phyloP scores from a whole-genome alignment of 1,140 invertebrate species.

The Rhyzopertha dominica region DNA sequence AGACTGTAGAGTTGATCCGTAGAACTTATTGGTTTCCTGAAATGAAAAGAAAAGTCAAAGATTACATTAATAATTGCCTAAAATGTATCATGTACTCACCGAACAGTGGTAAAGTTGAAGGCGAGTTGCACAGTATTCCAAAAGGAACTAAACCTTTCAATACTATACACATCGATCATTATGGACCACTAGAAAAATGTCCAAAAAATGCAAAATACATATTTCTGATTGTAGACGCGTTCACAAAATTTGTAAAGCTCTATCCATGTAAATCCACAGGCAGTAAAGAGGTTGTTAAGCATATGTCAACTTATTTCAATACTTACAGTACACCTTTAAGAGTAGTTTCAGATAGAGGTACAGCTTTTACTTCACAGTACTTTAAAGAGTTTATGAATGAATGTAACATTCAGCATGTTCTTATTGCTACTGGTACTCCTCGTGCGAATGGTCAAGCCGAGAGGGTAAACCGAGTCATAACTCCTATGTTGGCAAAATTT shows the following conservation, averaged over 20 bases:
- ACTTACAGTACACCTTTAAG: slow-evolving; percentile 17
- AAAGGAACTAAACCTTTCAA: slow-evolving; percentile 33
- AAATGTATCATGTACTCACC: slow-evolving; percentile 32
- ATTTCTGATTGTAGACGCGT: slow-evolving; percentile 29
- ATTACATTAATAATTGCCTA: slow-evolving; percentile 29
- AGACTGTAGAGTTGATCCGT: slow-evolving; percentile 22
- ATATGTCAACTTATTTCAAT: slow-evolving; percentile 18
- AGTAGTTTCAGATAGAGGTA: slow-evolving; percentile 23
- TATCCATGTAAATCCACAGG: slow-evolving; percentile 17
- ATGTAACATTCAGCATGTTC: slow-evolving; percentile 17
- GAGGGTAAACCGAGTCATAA: slow-evolving; percentile 24
- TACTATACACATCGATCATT: slow-evolving; percentile 36
- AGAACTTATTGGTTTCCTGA: slow-evolving; percentile 35
- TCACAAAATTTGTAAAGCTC: slow-evolving; percentile 29
- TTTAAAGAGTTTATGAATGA: slow-evolving; percentile 19
- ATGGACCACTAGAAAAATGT: slow-evolving; percentile 25
- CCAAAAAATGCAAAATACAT: slow-evolving; percentile 19
- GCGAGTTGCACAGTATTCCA: slow-evolving; percentile 28
- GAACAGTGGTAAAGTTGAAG: slow-evolving; percentile 26
- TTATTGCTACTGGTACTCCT: slow-evolving; percentile 19
- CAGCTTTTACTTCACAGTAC: slow-evolving; percentile 18
- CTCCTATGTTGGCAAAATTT: slow-evolving; percentile 22
- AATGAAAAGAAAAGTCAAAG: slow-evolving; percentile 29
- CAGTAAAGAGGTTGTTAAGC: slow-evolving; percentile 17
- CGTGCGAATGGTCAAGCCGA: slow-evolving; percentile 30